Base-by-base conservation (phyloP, 2,113 vertebrate species). In the Trochalopteron elliotii region DNA sequence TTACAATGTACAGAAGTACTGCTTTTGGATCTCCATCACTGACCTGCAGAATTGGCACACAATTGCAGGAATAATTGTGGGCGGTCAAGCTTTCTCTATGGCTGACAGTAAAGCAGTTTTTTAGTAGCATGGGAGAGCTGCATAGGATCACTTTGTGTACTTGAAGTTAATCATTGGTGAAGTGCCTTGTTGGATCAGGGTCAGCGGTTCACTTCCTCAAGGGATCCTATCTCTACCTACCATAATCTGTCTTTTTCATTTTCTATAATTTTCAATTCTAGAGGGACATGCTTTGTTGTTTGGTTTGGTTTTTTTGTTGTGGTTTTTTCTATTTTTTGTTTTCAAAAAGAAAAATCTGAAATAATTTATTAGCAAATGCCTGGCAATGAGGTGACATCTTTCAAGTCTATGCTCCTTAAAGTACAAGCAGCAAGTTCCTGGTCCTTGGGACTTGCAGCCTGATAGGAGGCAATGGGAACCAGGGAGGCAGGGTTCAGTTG, bases 81-180 rank as follows among this genome's bases (percentile, higher is more conserved):
- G 15, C 18, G 27, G 27, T 37, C 20, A 53, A 19, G 6, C 37
- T 87, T 78, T 65, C 17, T 76, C 25, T 23, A 4, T 14, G 14
- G 15, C 49, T 79, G 61, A 72, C 39, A 69, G 31, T 75, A 33
- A 44, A 52, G 47, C 42, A 78, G 44, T 3, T 56, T 31, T 50
- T 49, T n/a, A 78, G 16, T 49, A 45, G 18, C 69, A 30, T 56
- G 33, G 20, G 23, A 49, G 69, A 84, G 44, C 61, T 71, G 25
- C 0, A 0, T 30, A 50, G 44, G 69, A 79, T 90, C 21, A 22
- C 47, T 79, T 85, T 53, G 53, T 61, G 49, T 76, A n/a, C 74
- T 72, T 85, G n/a, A 87, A 76, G 89, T 96, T 96, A 94, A 93
- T 93, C 9, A 85, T 69, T 89, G 67, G 16, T 2, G 0, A 70